Evolutionary conservation across 1,140 invertebrate genomes (phyloP).

Genomic region (Pectinophora gossypiella): DNA sequence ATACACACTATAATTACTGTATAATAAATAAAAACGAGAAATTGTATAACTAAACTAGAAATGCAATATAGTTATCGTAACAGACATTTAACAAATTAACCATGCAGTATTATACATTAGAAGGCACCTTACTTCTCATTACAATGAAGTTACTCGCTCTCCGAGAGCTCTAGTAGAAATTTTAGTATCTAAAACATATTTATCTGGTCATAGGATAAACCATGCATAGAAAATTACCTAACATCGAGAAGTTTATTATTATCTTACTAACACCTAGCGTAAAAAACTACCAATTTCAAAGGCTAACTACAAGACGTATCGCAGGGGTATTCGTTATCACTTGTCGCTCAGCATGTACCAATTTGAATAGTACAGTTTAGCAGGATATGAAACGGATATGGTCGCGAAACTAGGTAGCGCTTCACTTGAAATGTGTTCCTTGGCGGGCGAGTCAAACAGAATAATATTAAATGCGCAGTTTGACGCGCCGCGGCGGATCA

Average conservation of each 20-base stretch:
- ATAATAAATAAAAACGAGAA: slow-evolving; percentile 67
- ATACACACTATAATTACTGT: slow-evolving; percentile 64
- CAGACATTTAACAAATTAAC: slow-evolving; percentile 47
- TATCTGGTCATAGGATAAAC: slow-evolving; percentile 60
- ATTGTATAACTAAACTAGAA: slow-evolving; percentile 70
- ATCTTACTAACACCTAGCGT: slow-evolving; percentile 39
- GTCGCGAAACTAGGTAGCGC: no score
- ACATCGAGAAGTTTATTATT: slow-evolving; percentile 36
- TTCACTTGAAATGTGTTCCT: no score
- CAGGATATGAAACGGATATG: no score
- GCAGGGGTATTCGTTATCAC: slow-evolving; percentile 34
- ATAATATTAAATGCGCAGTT: no score
- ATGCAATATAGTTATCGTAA: slow-evolving; percentile 65
- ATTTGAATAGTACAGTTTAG: no score
- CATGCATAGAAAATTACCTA: slow-evolving; percentile 57
- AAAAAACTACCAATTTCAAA: slow-evolving; percentile 51
- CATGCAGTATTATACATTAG: slow-evolving; percentile 47
- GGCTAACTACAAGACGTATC: slow-evolving; percentile 20
- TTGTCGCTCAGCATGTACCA: slow-evolving; percentile 27
- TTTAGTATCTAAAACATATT: slow-evolving; percentile 61
- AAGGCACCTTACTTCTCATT: slow-evolving; percentile 56
- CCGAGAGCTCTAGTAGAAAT: slow-evolving; percentile 14
- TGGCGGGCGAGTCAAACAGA: no score
- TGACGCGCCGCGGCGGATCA: no score
- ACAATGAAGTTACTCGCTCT: slow-evolving; percentile 14